phyloP scores from a whole-genome alignment of 2,888 invertebrate genomes.

The Harmothoe impar region DNA sequence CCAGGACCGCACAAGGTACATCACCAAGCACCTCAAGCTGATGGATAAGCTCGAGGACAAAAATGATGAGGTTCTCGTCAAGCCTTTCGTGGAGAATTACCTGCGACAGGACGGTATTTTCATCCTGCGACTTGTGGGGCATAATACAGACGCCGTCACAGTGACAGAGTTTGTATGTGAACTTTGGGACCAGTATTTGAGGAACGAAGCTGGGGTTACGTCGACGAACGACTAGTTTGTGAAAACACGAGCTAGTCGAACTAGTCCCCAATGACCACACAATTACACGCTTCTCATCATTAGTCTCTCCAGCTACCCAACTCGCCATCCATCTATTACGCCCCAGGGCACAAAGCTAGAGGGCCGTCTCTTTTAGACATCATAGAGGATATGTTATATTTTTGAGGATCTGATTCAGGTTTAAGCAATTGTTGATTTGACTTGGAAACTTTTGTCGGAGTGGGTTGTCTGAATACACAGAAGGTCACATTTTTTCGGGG shows the following conservation, averaged over 20 bases:
- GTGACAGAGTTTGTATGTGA: constrained; percentile 63
- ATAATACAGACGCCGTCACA: constrained; percentile 63
- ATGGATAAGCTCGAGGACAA: constrained; percentile 67
- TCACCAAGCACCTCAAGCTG: constrained; percentile 71
- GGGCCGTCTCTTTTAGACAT: too few species aligned
- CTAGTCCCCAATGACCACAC: background rate
- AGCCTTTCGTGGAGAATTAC: constrained; percentile 75
- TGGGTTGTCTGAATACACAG: too few species aligned
- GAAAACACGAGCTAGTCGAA: background rate
- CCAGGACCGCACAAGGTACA: constrained; percentile 70
- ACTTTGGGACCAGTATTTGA: constrained; percentile 54
- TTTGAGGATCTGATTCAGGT: too few species aligned
- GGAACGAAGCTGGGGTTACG: background rate
- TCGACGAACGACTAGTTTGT: background rate
- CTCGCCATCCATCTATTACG: too few species aligned
- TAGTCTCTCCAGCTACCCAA: too few species aligned
- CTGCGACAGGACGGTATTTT: constrained; percentile 60
- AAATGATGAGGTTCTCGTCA: constrained; percentile 65
- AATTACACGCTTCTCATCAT: too few species aligned
- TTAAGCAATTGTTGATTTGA: too few species aligned
- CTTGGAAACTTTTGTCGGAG: too few species aligned
- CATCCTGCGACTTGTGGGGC: constrained; percentile 50
- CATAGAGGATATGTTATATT: too few species aligned
- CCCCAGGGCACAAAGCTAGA: too few species aligned
- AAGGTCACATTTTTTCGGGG: too few species aligned